Evolutionary conservation across 2,888 invertebrate genomes (phyloP).

Genomic region (Chesias legatella): DNA sequence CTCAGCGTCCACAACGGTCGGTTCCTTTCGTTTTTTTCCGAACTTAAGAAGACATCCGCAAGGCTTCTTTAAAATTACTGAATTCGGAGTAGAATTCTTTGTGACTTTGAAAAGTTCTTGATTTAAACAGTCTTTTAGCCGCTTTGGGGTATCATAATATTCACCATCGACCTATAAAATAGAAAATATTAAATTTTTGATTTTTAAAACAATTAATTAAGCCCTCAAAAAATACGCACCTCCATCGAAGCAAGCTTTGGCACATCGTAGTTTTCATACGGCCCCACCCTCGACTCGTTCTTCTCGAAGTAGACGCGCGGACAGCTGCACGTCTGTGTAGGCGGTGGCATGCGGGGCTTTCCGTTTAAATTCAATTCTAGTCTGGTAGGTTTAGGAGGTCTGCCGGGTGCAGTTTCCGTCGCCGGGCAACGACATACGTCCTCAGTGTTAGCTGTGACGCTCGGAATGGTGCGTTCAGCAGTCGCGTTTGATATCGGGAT

Average conservation of each 20-base stretch:
- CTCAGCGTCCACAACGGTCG: conserved; percentile 59
- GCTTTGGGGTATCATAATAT: conserved; percentile 87
- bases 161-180: conserved; percentile 66
- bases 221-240: conserved; percentile 64
- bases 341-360: conserved; percentile 58
- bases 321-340: conserved; percentile 42
- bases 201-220: too few species aligned
- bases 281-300: conserved; percentile 59
- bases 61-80: conserved; percentile 82
- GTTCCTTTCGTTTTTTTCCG: conserved; percentile 53
- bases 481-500: too few species aligned
- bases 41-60: conserved; percentile 85
- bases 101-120: conserved; percentile 68
- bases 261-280: conserved; percentile 89
- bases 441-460: conserved; percentile 40
- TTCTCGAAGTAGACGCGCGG: conserved; percentile 39
- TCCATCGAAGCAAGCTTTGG: conserved; percentile 82
- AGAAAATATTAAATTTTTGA: conserved; percentile 6
- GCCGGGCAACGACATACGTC: conserved; percentile 44
- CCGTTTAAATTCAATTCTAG: conserved; percentile 44
- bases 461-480: conserved; percentile 13
- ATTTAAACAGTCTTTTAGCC: conserved; percentile 85
- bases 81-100: conserved; percentile 73
- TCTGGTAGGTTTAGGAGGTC: conserved; percentile 80
- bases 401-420: conserved; percentile 71